Evolutionary conservation across 2,797 vertebrate genomes (phyloP), one percentile per base, ranked within the genome.

Genomic region (Podarcis lilfordi): DNA sequence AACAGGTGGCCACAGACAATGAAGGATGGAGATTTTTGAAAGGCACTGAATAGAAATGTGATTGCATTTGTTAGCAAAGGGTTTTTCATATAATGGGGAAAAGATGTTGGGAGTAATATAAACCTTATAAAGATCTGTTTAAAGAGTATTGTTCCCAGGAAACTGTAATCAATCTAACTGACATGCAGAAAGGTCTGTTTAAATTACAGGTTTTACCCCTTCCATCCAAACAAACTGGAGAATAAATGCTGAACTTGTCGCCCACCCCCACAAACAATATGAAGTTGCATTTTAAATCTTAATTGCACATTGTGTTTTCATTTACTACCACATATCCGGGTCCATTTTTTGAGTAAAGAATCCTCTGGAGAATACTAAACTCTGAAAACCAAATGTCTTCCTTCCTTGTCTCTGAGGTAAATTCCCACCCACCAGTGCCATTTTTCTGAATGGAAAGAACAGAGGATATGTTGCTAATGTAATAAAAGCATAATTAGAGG

Each of bases 1-100:
- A 95, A 96, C 92, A 95, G 93, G 92, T 95, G 91, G 80, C 88
- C 68, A 80, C 79, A 94, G 93, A 92, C 93, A 95, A 89, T 89
- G 72, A 11, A 86, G 90, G 94, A 93, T 89, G 89, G 92, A 95
- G 92, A 94, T 78, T 89, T 91, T 80, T 74, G 85, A 91, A 82
- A 91, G 75, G 66, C 85, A 92, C 43, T 94, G 89, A 94, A 93
- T 86, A 90, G 90, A 85, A 93, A 91, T 88, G 89, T 93, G 87
- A 94, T 91, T 95, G 91, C 91, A 43, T 91, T 95, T 0, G 77
- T 93, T 86, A 93, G 4, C 61, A 75, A 61, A 77, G 86, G 40
- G 79, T 93, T 86, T 87, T 59, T 27, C 17, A 68, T 79, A 35
- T 86, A 86, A 82, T 84, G 88, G 68, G 50, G 85, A 66, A 78